Conservation (phyloP, 1,140 invertebrate genomes). For the Diplogasteroides magnus region DNA sequence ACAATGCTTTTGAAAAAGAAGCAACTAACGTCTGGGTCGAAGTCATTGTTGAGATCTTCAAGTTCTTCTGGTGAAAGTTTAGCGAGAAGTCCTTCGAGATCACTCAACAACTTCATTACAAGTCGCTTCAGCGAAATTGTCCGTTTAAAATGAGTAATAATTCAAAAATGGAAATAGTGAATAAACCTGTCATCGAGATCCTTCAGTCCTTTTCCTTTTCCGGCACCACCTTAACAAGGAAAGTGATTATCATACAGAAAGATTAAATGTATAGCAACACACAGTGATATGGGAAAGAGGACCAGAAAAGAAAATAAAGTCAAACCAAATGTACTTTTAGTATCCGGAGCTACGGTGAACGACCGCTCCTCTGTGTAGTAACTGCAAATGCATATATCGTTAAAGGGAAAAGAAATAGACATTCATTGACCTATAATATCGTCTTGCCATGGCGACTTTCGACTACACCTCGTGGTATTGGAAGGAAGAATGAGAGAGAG, state of each 20-base stretch:
- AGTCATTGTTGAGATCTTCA: conserved; percentile 92
- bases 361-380: conserved; percentile 2
- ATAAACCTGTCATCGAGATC: conserved; percentile 80
- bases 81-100: conserved; percentile 88
- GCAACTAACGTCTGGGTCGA: conserved; percentile 91
- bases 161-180: conserved; percentile 71
- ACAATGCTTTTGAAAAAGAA: conserved; percentile 22
- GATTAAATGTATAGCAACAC: too few relatives aligned
- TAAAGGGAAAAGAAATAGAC: background rate
- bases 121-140: background rate
- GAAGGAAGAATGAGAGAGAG: background rate
- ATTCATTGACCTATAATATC: background rate
- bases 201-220: conserved; percentile 59
- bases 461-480: too few relatives aligned
- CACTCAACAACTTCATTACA: conserved; percentile 60
- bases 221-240: background rate
- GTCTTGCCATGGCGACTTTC: background rate
- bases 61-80: conserved; percentile 91
- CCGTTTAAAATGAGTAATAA: conserved; percentile 58
- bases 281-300: too few relatives aligned
- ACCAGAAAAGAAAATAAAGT: too few relatives aligned
- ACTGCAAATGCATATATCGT: background rate
- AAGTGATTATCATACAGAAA: too few relatives aligned
- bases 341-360: background rate
- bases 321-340: background rate